A percentile compares a stretch with the other conserved stretches of the same genome.
Conservation (phyloP, 2,888 invertebrate species). For the Lacanobia wlatinum region DNA sequence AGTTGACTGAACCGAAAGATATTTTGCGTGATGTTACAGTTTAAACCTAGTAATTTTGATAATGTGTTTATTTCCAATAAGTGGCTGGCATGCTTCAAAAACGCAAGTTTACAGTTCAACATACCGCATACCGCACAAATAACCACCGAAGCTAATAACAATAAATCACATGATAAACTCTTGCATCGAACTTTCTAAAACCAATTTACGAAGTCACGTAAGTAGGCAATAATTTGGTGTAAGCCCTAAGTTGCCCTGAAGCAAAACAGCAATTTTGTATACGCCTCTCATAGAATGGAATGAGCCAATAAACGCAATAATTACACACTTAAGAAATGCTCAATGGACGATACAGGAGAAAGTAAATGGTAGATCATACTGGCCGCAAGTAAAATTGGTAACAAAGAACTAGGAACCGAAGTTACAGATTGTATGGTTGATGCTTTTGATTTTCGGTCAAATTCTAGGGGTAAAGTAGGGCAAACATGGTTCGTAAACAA, state of each 20-base stretch:
- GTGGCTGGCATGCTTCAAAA: conserved; percentile 36
- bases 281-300: conserved; percentile 66
- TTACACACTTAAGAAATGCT: conserved; percentile 75
- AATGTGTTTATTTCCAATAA: conserved; percentile 45
- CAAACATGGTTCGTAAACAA: conserved; percentile 24
- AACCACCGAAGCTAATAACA: conserved; percentile 61
- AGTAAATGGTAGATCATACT: conserved; percentile 69
- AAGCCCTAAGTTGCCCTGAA: conserved; percentile 71
- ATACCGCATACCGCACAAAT: conserved; percentile 60
- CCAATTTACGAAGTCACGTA: conserved; percentile 71
- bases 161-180: conserved; percentile 65
- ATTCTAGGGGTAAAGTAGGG: conserved; percentile 47
- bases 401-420: conserved; percentile 50
- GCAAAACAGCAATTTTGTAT: conserved; percentile 69
- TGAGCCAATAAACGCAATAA: conserved; percentile 73
- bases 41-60: conserved; percentile 36
- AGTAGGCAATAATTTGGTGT: conserved; percentile 72
- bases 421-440: conserved; percentile 49
- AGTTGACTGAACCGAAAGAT: conserved; percentile 17
- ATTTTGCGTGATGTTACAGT: conserved; percentile 19
- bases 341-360: conserved; percentile 70
- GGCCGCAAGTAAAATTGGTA: conserved; percentile 58
- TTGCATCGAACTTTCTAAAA: conserved; percentile 71
- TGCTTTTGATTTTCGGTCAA: conserved; percentile 49
- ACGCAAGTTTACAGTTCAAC: conserved; percentile 55